These are phyloP conservation scores for Thera britannica DNA, from an alignment of 2,888 invertebrate genomes.

Conservation along the genomic window DNA sequence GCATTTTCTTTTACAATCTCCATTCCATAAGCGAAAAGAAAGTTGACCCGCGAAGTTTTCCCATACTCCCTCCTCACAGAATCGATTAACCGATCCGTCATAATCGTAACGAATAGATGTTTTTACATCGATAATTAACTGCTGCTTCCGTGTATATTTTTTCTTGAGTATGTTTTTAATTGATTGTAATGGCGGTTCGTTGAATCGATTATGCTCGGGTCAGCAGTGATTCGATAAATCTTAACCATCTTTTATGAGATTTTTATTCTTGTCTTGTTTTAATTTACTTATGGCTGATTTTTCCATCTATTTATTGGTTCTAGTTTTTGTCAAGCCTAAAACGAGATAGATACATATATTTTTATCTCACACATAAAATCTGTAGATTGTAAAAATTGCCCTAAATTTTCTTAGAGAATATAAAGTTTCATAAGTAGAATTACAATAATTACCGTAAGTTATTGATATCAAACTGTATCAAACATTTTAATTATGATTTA, in stretches of 20 bases:
- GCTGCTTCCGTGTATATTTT: slow-evolving; percentile 74
- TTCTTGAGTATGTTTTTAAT: slow-evolving; percentile 67
- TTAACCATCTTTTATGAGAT: slow-evolving; percentile 21
- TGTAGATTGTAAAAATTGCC: no score
- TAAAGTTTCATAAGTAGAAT: no score
- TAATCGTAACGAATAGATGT: slow-evolving; percentile 62
- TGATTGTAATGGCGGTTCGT: slow-evolving; percentile 65
- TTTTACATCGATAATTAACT: slow-evolving; percentile 66
- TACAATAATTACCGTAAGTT: neutral
- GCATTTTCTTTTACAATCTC: slow-evolving; percentile 29
- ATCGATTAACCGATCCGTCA: slow-evolving; percentile 66
- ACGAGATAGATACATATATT: no score
- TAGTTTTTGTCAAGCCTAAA: no score
- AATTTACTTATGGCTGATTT: neutral
- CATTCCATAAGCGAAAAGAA: slow-evolving; percentile 56
- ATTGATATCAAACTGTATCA: neutral
- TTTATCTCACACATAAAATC: no score
- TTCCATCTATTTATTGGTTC: neutral
- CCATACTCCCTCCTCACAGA: slow-evolving; percentile 64
- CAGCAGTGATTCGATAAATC: slow-evolving; percentile 52
- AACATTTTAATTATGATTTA: slow-evolving; percentile 28
- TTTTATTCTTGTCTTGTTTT: slow-evolving; percentile 9
- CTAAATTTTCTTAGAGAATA: no score
- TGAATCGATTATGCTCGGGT: slow-evolving; percentile 67
- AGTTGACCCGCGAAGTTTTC: slow-evolving; percentile 71